phyloP scores from a whole-genome alignment of 1,140 invertebrate genomes.

The Drosophila tropicalis region DNA sequence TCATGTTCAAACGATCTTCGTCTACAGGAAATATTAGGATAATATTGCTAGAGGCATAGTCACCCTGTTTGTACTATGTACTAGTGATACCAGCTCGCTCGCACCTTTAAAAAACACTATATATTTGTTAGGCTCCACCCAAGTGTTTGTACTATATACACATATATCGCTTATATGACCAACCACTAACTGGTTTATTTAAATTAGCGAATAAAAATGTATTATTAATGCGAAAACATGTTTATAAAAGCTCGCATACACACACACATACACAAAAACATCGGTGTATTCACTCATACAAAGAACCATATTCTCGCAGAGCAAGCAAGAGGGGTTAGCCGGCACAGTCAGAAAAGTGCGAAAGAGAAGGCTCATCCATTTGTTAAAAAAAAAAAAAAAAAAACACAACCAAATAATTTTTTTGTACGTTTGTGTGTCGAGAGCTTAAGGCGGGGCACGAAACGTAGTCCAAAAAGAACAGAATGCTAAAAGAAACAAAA shows the following conservation, averaged over 20 bases:
- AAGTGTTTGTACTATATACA: slow-evolving; percentile 37
- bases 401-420: slow-evolving; percentile 26
- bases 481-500: slow-evolving; percentile 37
- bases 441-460: slow-evolving; percentile 59
- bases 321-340: slow-evolving; percentile 20
- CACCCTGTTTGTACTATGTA: not conserved
- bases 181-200: slow-evolving; percentile 73
- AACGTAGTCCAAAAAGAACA: slow-evolving; percentile 31
- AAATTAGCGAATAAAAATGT: slow-evolving; percentile 81
- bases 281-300: not conserved
- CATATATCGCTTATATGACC: slow-evolving; percentile 24
- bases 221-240: slow-evolving; percentile 81
- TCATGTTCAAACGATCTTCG: not conserved
- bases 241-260: slow-evolving; percentile 62
- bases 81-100: slow-evolving; percentile 3
- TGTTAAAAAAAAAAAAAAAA: slow-evolving; percentile 38
- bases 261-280: slow-evolving; percentile 22
- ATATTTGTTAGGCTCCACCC: slow-evolving; percentile 73
- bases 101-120: slow-evolving; percentile 15
- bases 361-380: slow-evolving; percentile 24
- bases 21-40: slow-evolving; percentile 8
- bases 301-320: slow-evolving; percentile 26
- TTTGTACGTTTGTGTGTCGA: slow-evolving; percentile 33
- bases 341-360: slow-evolving; percentile 6
- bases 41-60: not conserved